Conservation (phyloP, 2,797 vertebrate species). For the Anabas testudineus region DNA sequence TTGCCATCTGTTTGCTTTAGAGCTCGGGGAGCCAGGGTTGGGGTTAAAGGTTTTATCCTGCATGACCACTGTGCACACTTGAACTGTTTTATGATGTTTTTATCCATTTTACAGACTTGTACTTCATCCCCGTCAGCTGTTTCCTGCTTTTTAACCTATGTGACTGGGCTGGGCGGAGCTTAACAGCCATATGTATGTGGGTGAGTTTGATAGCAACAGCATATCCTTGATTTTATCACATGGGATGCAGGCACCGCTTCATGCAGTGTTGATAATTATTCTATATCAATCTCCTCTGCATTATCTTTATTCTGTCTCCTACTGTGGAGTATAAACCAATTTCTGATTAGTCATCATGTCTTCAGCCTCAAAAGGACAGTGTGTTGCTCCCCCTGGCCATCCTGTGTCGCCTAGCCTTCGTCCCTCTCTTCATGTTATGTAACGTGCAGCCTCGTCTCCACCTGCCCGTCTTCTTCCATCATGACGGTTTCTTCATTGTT, state of each 20-base stretch:
- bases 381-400: slow-evolving; percentile 84
- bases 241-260: too few species aligned
- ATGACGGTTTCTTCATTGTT: slow-evolving; percentile 89
- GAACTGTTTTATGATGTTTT: neutral
- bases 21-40: too few species aligned
- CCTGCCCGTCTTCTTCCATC: slow-evolving; percentile 84
- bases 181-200: slow-evolving; percentile 90
- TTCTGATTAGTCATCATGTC: neutral
- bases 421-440: slow-evolving; percentile 93
- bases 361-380: slow-evolving; percentile 87
- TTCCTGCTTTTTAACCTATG: slow-evolving; percentile 93
- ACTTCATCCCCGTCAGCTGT: slow-evolving; percentile 91
- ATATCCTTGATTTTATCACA: too few species aligned
- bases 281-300: too few species aligned
- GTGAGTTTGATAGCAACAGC: slow-evolving; percentile 78
- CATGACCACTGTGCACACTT: too few species aligned
- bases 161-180: slow-evolving; percentile 93
- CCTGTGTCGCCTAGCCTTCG: slow-evolving; percentile 83
- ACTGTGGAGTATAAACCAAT: too few species aligned
- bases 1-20: too few species aligned
- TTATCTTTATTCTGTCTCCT: too few species aligned
- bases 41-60: too few species aligned
- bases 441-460: slow-evolving; percentile 83
- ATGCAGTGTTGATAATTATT: too few species aligned
- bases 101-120: slow-evolving; percentile 64